Evolutionary conservation across 2,113 vertebrate genomes (phyloP).

Genomic region (Lophochroa leadbeateri): DNA sequence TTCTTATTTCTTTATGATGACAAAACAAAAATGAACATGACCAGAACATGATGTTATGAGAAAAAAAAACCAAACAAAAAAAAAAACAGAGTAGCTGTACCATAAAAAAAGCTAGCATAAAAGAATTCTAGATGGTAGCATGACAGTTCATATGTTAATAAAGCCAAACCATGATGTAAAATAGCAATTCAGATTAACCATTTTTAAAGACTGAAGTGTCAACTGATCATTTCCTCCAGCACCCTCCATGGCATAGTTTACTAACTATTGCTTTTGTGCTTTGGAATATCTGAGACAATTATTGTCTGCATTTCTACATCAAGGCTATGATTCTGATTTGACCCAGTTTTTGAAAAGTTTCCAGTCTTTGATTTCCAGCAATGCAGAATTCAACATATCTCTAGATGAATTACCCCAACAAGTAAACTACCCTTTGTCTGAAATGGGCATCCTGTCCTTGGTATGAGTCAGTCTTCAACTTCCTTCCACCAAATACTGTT

Average conservation of each 20-base stretch:
- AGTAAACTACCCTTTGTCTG: background rate
- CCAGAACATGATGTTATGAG: accelerated
- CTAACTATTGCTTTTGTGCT: background rate
- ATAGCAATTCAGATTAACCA: background rate
- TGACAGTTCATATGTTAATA: background rate
- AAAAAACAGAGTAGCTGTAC: accelerated
- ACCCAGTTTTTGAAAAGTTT: background rate
- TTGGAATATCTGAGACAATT: background rate
- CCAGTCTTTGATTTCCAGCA: background rate
- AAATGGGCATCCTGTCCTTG: background rate
- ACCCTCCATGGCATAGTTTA: background rate
- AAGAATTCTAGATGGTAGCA: background rate
- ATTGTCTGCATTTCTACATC: background rate
- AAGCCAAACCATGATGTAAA: background rate
- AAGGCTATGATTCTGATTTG: background rate
- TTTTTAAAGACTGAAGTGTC: background rate
- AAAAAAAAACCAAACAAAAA: no score
- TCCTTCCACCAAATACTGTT: background rate
- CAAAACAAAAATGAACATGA: background rate
- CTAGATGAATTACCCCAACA: background rate
- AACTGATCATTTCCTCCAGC: background rate
- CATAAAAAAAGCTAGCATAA: background rate
- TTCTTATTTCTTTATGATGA: background rate
- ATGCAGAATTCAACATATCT: background rate
- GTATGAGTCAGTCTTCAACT: background rate